Percentiles rank a stretch among this genome's conserved stretches.
These are phyloP conservation scores for Netelia melanura DNA, from an alignment of 2,888 invertebrate genomes.

Conservation along the genomic window DNA sequence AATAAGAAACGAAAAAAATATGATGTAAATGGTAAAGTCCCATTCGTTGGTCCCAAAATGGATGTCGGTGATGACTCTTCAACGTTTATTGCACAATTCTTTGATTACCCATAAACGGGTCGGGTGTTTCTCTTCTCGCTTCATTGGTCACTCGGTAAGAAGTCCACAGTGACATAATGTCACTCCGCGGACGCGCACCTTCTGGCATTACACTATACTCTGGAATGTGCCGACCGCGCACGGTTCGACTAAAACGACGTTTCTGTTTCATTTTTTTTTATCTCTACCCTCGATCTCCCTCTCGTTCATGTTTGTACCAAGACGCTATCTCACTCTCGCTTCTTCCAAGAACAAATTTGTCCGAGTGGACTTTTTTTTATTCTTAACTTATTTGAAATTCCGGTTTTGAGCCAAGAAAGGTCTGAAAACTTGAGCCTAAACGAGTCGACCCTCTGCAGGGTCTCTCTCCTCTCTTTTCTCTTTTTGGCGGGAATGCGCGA, in stretches of 20 bases:
- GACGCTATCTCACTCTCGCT: not conserved
- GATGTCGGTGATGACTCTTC: not conserved
- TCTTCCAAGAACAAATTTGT: conserved; percentile 8
- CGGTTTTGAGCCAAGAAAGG: not conserved
- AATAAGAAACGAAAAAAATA: no score
- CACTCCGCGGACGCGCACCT: conserved; percentile 27
- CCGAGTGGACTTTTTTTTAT: not conserved
- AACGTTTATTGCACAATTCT: not conserved
- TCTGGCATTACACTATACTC: conserved; percentile 53
- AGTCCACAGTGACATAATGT: conserved; percentile 46
- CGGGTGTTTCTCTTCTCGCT: conserved; percentile 37
- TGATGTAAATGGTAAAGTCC: no score
- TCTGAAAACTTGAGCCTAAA: not conserved
- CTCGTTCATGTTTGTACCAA: not conserved
- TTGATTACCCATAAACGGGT: conserved; percentile 43
- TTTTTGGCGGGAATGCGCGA: not conserved
- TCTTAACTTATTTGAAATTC: not conserved
- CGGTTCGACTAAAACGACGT: conserved; percentile 4
- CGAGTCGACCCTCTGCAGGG: not conserved
- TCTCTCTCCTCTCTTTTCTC: not conserved
- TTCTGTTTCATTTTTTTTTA: conserved; percentile 16
- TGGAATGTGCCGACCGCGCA: conserved; percentile 44
- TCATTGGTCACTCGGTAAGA: conserved; percentile 46
- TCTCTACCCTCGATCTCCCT: not conserved
- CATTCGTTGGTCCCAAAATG: no score